Conservation (phyloP, 2,113 vertebrate genomes). For the Nyctereutes procyonoides region DNA sequence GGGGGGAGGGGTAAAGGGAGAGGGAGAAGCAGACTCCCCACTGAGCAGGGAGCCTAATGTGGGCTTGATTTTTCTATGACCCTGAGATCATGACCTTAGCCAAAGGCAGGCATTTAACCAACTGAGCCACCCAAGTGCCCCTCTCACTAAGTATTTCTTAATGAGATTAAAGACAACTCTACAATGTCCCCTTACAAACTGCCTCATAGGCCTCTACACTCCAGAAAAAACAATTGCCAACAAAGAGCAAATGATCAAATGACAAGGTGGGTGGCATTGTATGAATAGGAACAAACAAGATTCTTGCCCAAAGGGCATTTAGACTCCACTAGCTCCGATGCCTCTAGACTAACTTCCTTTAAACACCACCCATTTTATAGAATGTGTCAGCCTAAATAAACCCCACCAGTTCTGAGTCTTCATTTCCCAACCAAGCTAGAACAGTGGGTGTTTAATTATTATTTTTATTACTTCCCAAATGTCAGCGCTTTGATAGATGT, state of each 20-base stretch:
- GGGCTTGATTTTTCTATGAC: background rate
- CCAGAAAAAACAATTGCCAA: background rate
- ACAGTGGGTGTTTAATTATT: slow-evolving; percentile 64
- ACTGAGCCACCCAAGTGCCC: background rate
- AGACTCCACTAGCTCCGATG: background rate
- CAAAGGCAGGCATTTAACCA: background rate
- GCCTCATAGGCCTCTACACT: background rate
- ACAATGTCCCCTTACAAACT: background rate
- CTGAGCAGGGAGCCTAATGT: background rate
- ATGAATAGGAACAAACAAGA: slow-evolving; percentile 4
- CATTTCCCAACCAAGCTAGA: slow-evolving; percentile 27
- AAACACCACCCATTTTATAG: slow-evolving; percentile 3
- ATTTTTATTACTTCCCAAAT: slow-evolving; percentile 49
- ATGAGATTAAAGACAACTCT: background rate
- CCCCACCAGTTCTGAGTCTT: background rate
- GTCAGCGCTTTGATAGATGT: slow-evolving; percentile 38
- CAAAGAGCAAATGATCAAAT: background rate
- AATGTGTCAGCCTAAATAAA: background rate
- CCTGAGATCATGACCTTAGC: background rate
- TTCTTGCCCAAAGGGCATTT: background rate
- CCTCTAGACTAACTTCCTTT: slow-evolving; percentile 40
- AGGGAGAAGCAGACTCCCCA: background rate
- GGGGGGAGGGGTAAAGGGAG: background rate
- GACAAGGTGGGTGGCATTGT: slow-evolving; percentile 36
- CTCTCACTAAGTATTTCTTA: background rate